These are phyloP conservation scores for Nephotettix cincticeps DNA, from an alignment of 1,140 invertebrate genomes.

Conservation along the genomic window DNA sequence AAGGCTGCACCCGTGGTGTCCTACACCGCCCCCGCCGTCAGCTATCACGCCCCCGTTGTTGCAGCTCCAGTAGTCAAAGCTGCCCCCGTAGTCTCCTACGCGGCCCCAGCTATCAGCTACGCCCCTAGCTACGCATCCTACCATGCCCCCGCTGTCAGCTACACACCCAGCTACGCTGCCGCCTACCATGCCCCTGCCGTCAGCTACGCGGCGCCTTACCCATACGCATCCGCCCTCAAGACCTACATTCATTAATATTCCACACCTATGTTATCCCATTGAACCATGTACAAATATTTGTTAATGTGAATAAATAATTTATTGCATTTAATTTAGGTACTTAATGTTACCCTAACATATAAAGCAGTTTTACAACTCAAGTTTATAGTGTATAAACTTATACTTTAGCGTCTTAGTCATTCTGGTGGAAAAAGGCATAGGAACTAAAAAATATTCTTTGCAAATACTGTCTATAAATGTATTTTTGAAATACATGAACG, in stretches of 20 bases:
- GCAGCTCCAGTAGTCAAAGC: neutral
- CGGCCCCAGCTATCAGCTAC: neutral
- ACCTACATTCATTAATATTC: neutral
- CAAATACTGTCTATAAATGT: too few species aligned
- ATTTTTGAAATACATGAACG: too few species aligned
- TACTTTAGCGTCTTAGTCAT: too few species aligned
- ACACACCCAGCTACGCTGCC: constrained; percentile 46
- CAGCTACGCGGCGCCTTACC: constrained; percentile 37
- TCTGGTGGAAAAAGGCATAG: too few species aligned
- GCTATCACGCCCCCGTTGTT: constrained; percentile 29
- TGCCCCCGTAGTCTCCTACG: neutral
- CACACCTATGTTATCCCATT: too few species aligned
- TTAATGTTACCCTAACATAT: too few species aligned
- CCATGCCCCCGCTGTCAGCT: constrained; percentile 38
- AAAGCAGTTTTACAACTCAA: too few species aligned
- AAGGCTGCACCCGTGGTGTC: constrained; percentile 41
- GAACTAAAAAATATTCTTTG: too few species aligned
- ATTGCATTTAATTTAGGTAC: too few species aligned
- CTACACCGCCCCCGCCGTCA: constrained; percentile 32
- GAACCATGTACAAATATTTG: too few species aligned
- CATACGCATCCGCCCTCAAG: constrained; percentile 33
- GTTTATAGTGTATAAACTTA: too few species aligned
- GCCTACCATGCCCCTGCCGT: constrained; percentile 36
- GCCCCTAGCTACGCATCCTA: constrained; percentile 35
- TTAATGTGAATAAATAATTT: too few species aligned